Evolutionary conservation across 2,797 vertebrate species (phyloP).

Genomic region (Jordanella pulchra): DNA sequence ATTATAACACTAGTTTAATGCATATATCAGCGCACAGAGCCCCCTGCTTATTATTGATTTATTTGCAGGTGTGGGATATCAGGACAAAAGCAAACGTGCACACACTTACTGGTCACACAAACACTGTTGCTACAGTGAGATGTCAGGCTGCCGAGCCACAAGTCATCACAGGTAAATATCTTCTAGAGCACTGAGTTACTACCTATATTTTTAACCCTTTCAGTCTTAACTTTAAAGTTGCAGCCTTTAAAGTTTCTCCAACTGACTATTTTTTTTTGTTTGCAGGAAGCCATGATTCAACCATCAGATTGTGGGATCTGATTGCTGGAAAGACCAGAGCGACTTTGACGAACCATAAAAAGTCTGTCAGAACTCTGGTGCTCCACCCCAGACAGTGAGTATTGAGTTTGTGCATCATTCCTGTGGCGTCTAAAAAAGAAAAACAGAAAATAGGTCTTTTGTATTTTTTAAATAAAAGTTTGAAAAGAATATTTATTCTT

Average conservation of each 20-base stretch:
- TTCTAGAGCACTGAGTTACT: neutral
- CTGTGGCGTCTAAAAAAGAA: neutral
- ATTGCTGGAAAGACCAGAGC: conserved; percentile 97
- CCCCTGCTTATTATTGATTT: conserved; percentile 3
- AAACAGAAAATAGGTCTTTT: neutral
- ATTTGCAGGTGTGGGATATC: conserved; percentile 93
- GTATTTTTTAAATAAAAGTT: neutral
- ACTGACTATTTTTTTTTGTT: neutral
- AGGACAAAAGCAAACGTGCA: conserved; percentile 97
- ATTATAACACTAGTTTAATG: neutral
- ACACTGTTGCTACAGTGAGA: conserved; percentile 95
- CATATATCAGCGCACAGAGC: no score
- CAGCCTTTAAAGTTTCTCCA: neutral
- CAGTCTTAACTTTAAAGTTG: neutral
- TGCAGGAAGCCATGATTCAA: conserved; percentile 95
- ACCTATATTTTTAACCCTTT: neutral
- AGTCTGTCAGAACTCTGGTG: conserved; percentile 92
- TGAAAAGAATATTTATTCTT: neutral
- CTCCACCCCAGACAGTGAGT: conserved; percentile 95
- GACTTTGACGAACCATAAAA: conserved; percentile 99
- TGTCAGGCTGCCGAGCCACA: conserved; percentile 96
- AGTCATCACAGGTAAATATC: conserved; percentile 89
- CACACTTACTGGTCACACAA: conserved; percentile 94
- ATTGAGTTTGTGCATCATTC: neutral
- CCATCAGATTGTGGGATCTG: conserved; percentile 96